Conservation (phyloP, 2,113 vertebrate species). For the Diphyllodes magnificus region DNA sequence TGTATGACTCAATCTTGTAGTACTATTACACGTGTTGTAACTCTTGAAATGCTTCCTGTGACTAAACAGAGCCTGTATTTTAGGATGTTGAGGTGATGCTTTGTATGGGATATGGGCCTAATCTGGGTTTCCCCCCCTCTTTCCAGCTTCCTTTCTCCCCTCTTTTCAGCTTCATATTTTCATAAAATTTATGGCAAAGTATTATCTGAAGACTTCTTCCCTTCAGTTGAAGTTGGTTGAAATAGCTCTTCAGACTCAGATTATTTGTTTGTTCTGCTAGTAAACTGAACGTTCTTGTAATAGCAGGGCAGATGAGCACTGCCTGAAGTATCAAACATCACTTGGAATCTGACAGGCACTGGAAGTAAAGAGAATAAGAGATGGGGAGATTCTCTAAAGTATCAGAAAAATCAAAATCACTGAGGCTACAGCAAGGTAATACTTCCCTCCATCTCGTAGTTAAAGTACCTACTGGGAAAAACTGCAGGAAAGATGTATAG, state of each 20-base stretch:
- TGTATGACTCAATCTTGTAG: background rate
- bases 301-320: background rate
- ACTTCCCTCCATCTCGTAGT: background rate
- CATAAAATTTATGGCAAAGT: background rate
- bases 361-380: background rate
- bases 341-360: background rate
- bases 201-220: background rate
- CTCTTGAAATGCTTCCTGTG: background rate
- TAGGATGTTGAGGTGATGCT: background rate
- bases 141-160: background rate
- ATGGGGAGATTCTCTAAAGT: background rate
- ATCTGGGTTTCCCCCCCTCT: background rate
- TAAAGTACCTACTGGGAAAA: background rate
- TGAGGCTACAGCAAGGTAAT: background rate
- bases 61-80: background rate
- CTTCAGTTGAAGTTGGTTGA: background rate
- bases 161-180: background rate
- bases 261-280: background rate
- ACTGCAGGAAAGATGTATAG: background rate
- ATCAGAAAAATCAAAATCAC: background rate
- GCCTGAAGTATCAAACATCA: background rate
- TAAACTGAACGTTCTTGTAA: background rate
- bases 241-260: background rate
- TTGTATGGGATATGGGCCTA: background rate
- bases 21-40: background rate